phyloP scores from a whole-genome alignment of 1,140 invertebrate species.

The Zaprionus inermis region DNA sequence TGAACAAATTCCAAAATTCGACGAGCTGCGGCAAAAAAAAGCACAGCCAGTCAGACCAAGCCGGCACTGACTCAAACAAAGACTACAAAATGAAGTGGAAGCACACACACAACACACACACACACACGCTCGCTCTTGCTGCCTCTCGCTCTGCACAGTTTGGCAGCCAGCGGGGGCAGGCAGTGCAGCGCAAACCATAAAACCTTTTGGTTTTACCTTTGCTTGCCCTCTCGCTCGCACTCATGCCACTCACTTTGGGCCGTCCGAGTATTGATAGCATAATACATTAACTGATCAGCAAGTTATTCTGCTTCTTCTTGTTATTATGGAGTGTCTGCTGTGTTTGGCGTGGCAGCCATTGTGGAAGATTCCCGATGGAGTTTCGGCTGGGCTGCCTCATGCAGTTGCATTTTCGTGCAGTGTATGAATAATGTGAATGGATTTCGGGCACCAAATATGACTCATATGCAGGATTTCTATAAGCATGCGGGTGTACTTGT shows the following conservation, averaged over 20 bases:
- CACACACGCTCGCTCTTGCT: background rate
- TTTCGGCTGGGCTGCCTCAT: background rate
- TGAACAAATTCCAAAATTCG: slow-evolving; percentile 83
- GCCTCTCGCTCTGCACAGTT: background rate
- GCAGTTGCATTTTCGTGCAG: background rate
- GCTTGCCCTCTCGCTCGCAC: slow-evolving; percentile 1
- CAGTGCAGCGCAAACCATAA: slow-evolving; percentile 44
- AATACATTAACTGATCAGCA: background rate
- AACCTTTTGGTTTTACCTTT: slow-evolving; percentile 24
- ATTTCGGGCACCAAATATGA: background rate
- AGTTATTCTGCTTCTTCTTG: background rate
- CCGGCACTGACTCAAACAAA: slow-evolving; percentile 37
- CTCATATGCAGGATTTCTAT: too few relatives aligned
- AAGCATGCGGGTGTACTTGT: too few relatives aligned
- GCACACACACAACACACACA: slow-evolving; percentile 53
- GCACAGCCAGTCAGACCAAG: slow-evolving; percentile 74
- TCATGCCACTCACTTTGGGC: background rate
- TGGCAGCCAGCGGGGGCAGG: background rate
- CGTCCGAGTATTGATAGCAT: background rate
- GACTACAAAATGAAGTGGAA: slow-evolving; percentile 75
- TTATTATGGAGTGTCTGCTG: background rate
- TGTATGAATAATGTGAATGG: background rate
- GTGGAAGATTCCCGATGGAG: background rate
- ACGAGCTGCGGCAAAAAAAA: slow-evolving; percentile 59
- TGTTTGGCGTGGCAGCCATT: background rate